A percentile compares a stretch with the other conserved stretches of the same genome.
Conservation (phyloP, 2,888 invertebrate genomes). For the Folsomia candida region DNA sequence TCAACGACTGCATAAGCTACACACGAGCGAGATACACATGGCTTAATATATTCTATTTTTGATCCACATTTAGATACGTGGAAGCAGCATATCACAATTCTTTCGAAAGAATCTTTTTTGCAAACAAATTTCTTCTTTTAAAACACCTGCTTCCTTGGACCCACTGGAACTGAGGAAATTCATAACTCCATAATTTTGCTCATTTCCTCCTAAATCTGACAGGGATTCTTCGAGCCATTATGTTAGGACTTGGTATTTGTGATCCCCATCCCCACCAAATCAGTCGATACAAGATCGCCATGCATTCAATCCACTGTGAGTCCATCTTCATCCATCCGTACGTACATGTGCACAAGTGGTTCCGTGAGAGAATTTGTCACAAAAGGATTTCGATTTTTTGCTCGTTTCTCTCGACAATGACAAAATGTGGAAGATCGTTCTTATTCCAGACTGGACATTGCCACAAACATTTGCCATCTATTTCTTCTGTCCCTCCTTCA, state of each 20-base stretch:
- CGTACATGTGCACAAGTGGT: no score
- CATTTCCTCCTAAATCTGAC: neutral
- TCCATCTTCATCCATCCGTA: no score
- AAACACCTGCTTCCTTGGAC: neutral
- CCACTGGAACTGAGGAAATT: no score
- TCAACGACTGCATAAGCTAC: no score
- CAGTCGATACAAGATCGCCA: no score
- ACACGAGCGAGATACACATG: no score
- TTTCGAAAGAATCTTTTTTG: neutral
- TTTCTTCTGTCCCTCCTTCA: neutral
- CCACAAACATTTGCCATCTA: conserved; percentile 1
- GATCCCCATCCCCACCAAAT: no score
- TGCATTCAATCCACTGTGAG: no score
- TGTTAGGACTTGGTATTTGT: neutral
- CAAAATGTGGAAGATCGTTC: conserved; percentile 1
- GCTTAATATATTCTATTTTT: no score
- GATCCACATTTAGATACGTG: no score
- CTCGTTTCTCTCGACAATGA: neutral
- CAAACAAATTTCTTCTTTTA: no score
- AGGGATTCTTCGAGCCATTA: neutral
- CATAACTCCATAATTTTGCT: neutral
- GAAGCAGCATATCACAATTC: no score
- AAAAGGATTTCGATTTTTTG: conserved; percentile 4
- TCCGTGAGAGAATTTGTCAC: conserved; percentile 18
- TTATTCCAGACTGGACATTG: neutral